These are phyloP conservation scores for Pseudolaguvia tuberculata DNA, from an alignment of 2,113 vertebrate genomes.

Conservation along the genomic window DNA sequence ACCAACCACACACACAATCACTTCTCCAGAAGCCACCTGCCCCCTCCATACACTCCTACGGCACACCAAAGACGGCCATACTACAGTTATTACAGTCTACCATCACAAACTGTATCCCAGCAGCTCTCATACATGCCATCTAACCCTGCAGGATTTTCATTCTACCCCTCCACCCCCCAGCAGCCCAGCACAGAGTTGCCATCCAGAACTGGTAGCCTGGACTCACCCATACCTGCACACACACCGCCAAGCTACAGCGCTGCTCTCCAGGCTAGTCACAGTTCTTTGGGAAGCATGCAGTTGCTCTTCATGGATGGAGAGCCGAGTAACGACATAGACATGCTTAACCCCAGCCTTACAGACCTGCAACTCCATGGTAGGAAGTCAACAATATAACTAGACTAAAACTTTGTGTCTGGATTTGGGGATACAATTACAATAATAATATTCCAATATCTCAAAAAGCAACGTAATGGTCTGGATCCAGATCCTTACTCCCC, in stretches of 20 bases:
- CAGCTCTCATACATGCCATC: constrained; percentile 50
- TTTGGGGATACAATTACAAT: too few relatives aligned
- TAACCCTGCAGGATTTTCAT: constrained; percentile 64
- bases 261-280: constrained; percentile 67
- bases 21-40: constrained; percentile 51
- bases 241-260: constrained; percentile 68
- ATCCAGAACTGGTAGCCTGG: constrained; percentile 54
- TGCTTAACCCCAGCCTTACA: constrained; percentile 86
- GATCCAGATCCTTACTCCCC: too few relatives aligned
- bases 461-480: not conserved
- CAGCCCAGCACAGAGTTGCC: constrained; percentile 61
- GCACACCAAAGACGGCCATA: constrained; percentile 12
- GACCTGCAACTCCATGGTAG: constrained; percentile 88
- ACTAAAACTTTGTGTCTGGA: not conserved
- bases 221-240: constrained; percentile 73
- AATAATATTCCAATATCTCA: too few relatives aligned
- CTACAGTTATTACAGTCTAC: constrained; percentile 50
- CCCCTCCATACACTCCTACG: constrained; percentile 51
- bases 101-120: constrained; percentile 52
- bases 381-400: constrained; percentile 1
- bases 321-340: constrained; percentile 79
- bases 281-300: constrained; percentile 66
- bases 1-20: constrained; percentile 56
- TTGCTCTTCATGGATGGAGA: constrained; percentile 82
- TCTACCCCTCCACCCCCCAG: constrained; percentile 65